phyloP scores from a whole-genome alignment of 2,888 invertebrate species.

The Rhingia campestris region DNA sequence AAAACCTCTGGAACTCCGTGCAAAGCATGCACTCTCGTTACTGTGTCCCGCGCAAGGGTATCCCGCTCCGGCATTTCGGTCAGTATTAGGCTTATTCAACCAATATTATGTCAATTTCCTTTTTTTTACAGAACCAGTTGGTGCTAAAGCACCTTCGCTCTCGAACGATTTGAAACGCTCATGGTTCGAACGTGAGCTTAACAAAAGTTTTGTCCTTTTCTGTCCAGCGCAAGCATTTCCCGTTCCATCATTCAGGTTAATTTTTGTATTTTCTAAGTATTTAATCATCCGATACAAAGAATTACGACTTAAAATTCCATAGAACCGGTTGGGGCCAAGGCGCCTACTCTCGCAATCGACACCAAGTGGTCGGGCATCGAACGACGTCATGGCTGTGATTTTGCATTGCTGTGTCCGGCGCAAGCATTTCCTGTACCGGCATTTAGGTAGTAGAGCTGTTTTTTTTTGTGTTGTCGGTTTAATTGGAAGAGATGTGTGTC shows the following conservation, averaged over 20 bases:
- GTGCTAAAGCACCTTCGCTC: constrained; percentile 86
- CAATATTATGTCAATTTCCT: constrained; percentile 84
- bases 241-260: constrained; percentile 86
- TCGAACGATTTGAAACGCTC: constrained; percentile 84
- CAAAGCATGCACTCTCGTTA: constrained; percentile 81
- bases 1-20: constrained; percentile 79
- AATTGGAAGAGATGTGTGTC: constrained; percentile 38
- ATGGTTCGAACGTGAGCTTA: constrained; percentile 84
- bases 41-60: constrained; percentile 90
- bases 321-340: constrained; percentile 89
- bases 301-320: constrained; percentile 70
- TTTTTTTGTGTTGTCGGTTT: constrained; percentile 8
- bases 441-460: constrained; percentile 83
- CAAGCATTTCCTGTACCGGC: constrained; percentile 89
- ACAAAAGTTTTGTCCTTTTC: constrained; percentile 87
- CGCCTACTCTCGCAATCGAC: constrained; percentile 88
- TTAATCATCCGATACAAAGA: constrained; percentile 76
- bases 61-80: constrained; percentile 85
- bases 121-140: constrained; percentile 83
- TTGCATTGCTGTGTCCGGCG: constrained; percentile 87
- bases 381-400: constrained; percentile 78
- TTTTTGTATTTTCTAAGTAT: constrained; percentile 7
- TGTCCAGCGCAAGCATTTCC: constrained; percentile 92
- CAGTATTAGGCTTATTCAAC: constrained; percentile 37
- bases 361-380: constrained; percentile 87